Conservation (phyloP, 2,113 vertebrate species). For the Microtus montanus region DNA sequence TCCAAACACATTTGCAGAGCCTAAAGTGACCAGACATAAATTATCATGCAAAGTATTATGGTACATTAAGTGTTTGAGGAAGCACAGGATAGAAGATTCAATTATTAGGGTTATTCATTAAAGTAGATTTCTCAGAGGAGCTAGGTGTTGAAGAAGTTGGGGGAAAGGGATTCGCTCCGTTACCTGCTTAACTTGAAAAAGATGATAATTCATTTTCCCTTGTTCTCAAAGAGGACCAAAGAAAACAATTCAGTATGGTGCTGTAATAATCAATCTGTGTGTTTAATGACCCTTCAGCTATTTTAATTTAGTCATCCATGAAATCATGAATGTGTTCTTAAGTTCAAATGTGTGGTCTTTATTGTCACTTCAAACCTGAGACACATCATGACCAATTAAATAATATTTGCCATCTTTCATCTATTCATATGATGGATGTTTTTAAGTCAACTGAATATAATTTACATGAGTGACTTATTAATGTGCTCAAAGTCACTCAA, state of each 20-base stretch:
- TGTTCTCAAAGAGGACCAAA: slow-evolving; percentile 53
- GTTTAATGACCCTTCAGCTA: slow-evolving; percentile 54
- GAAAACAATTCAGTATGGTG: slow-evolving; percentile 57
- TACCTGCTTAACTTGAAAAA: slow-evolving; percentile 36
- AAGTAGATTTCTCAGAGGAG: slow-evolving; percentile 66
- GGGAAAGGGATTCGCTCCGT: slow-evolving; percentile 52
- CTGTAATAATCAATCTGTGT: slow-evolving; percentile 30
- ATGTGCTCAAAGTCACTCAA: not conserved
- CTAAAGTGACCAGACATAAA: slow-evolving; percentile 61
- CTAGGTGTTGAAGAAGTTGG: slow-evolving; percentile 39
- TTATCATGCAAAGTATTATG: slow-evolving; percentile 57
- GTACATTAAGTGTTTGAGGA: slow-evolving; percentile 71
- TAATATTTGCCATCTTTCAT: slow-evolving; percentile 20
- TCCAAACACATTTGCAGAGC: slow-evolving; percentile 56
- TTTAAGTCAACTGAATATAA: slow-evolving; percentile 22
- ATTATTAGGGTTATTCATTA: slow-evolving; percentile 68
- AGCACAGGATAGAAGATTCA: slow-evolving; percentile 61
- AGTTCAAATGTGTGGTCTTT: slow-evolving; percentile 42
- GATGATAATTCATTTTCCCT: slow-evolving; percentile 50
- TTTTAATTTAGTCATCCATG: slow-evolving; percentile 55
- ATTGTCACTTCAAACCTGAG: slow-evolving; percentile 7
- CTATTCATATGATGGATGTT: not conserved
- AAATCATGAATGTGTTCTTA: slow-evolving; percentile 42
- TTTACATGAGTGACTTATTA: not conserved
- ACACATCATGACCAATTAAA: slow-evolving; percentile 40